A percentile compares a stretch with the other conserved stretches of the same genome.
Evolutionary conservation across 2,797 vertebrate genomes (phyloP).

Genomic region (Pipistrellus nathusii): DNA sequence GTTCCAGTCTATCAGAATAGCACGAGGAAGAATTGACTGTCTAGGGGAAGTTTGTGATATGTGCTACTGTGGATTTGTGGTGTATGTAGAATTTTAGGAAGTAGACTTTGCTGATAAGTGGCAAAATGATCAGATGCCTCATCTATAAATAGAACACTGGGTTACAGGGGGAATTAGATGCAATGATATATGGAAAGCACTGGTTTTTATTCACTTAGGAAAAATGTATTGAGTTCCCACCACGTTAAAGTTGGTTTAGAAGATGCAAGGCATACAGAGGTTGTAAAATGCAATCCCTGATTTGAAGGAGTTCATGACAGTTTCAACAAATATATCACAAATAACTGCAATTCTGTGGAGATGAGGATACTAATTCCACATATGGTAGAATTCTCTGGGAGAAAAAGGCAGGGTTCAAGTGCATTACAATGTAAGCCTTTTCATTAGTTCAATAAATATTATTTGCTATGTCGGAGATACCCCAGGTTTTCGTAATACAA

Average conservation of each 20-base stretch:
- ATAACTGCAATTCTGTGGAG: neutral
- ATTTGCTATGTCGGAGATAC: neutral
- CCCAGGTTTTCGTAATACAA: neutral
- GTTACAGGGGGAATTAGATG: neutral
- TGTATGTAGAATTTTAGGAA: constrained; percentile 4
- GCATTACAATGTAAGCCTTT: neutral
- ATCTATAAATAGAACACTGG: neutral
- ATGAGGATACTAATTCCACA: neutral
- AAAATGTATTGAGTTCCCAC: neutral
- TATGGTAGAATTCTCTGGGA: neutral
- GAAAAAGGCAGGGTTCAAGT: neutral
- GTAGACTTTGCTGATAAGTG: neutral
- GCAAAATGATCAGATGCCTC: neutral
- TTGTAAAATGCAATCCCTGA: neutral
- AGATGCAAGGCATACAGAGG: neutral
- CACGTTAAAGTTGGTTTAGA: neutral
- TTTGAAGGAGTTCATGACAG: neutral
- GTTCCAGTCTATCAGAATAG: neutral
- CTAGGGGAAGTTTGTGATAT: neutral
- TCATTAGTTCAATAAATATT: constrained; percentile 6
- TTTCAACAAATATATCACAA: neutral
- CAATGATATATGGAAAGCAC: neutral
- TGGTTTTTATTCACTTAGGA: constrained; percentile 11
- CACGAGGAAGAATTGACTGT: neutral
- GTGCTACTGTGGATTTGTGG: neutral